Base-by-base conservation (phyloP, 2,113 vertebrate species). In the Archocentrus centrarchus region DNA sequence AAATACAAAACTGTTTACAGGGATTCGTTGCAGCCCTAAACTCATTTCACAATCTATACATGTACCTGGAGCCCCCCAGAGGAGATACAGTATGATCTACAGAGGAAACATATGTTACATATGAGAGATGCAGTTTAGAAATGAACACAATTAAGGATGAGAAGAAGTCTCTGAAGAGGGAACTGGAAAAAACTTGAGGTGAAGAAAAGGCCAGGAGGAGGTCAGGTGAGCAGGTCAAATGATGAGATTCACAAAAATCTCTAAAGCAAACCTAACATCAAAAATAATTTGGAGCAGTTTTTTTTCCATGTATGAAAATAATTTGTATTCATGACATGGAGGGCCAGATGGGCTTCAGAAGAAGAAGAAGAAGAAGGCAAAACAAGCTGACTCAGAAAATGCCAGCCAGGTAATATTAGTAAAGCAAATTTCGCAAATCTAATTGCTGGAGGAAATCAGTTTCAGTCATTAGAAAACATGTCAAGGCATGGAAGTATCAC, bases 321-420 rank as follows among this genome's bases (percentile, higher is more conserved):
- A 4, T 15, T 35, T 22, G 0, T 44, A 14, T 59, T 50, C 10
- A 57, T 70, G 35, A 73, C 55, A 24, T 73, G 3, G 3, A 73
- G 11, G 4, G 20, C 57, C 58, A 86, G 58, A 62, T 86, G 79
- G 75, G 53, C 47, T 68, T 53, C 37, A 75, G 24, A 39, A 77
- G 55, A 76, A 73, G 44, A 73, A 53, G 44, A 70, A 50, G 44
- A 70, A 17, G 15, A 50, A 17, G 7, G 17, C 44, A 32, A 53
- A 73, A 58, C 35, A 79, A 35, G 30, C 39, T 79, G 53, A 82
- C 66, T 55, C 53, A 64, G 39, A 75, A 41, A 59, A 9, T 3
- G 7, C n/a, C 73, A 81, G 77, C 63, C 55, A 62, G 79, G 53
- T 37, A 64, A 63, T 59, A 80, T 59, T 30, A 59, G 39, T 30